Evolutionary conservation across 1,140 invertebrate species (phyloP).

Genomic region (Anoplolepis gracilipes): DNA sequence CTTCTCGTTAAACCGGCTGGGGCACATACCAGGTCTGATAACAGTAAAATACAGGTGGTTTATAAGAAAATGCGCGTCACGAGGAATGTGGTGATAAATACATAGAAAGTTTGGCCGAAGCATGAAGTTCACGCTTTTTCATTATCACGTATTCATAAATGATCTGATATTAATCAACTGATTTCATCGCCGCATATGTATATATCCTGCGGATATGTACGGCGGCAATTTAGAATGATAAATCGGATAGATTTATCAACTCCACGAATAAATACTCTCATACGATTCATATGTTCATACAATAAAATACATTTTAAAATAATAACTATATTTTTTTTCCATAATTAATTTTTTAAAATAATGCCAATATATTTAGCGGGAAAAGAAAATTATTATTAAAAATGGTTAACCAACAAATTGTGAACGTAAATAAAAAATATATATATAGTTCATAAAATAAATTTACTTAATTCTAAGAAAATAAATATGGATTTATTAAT

Average conservation of each 20-base stretch:
- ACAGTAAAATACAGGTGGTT: slow-evolving; percentile 46
- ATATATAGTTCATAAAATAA: neutral
- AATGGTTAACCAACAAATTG: neutral
- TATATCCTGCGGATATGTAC: neutral
- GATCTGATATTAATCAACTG: slow-evolving; percentile 20
- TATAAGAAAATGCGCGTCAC: neutral
- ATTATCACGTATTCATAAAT: neutral
- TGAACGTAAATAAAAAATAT: neutral
- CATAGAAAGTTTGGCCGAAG: neutral
- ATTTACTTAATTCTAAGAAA: neutral
- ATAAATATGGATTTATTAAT: neutral
- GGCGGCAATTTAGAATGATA: slow-evolving; percentile 5
- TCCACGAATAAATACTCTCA: neutral
- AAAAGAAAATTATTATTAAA: neutral
- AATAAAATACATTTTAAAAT: slow-evolving; percentile 3
- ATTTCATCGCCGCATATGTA: slow-evolving; percentile 14
- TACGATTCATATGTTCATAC: neutral
- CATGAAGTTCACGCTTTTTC: slow-evolving; percentile 19
- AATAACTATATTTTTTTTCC: neutral
- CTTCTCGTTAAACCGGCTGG: slow-evolving; percentile 48
- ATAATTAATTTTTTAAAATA: too few species aligned
- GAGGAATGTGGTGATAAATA: slow-evolving; percentile 23
- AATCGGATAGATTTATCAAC: slow-evolving; percentile 16
- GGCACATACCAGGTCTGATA: slow-evolving; percentile 39
- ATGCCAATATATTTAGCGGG: too few species aligned